phyloP scores from a whole-genome alignment of 2,797 vertebrate species.

The Acanthurus tractus region DNA sequence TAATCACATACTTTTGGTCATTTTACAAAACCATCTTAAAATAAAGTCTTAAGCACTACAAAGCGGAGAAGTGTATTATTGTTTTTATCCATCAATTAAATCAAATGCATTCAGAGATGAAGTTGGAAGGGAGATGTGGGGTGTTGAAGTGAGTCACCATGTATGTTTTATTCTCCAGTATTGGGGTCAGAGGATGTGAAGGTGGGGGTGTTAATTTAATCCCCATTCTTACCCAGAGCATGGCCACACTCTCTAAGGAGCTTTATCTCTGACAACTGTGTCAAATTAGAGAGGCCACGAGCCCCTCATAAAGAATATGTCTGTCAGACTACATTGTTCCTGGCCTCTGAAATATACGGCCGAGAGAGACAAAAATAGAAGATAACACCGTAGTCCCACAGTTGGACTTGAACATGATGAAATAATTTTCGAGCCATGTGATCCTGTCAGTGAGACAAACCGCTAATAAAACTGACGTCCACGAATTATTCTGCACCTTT shows the following conservation, averaged over 20 bases:
- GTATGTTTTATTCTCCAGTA: slow-evolving; percentile 85
- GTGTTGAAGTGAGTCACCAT: slow-evolving; percentile 80
- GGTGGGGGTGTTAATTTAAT: slow-evolving; percentile 88
- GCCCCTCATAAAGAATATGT: slow-evolving; percentile 88
- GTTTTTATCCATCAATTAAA: slow-evolving; percentile 59
- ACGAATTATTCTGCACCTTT: slow-evolving; percentile 57
- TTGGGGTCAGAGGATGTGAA: slow-evolving; percentile 87
- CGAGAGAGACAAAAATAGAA: slow-evolving; percentile 85
- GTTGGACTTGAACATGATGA: slow-evolving; percentile 84
- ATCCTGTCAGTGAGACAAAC: slow-evolving; percentile 81
- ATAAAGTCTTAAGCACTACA: slow-evolving; percentile 8
- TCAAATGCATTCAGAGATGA: slow-evolving; percentile 59
- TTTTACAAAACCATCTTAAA: slow-evolving; percentile 20
- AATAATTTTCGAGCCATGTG: slow-evolving; percentile 84
- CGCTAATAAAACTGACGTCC: slow-evolving; percentile 80
- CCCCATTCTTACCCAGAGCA: slow-evolving; percentile 88
- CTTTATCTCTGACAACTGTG: slow-evolving; percentile 89
- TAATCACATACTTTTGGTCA: neutral
- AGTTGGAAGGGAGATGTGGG: slow-evolving; percentile 71
- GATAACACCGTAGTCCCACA: slow-evolving; percentile 82
- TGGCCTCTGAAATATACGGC: slow-evolving; percentile 83
- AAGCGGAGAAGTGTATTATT: slow-evolving; percentile 20
- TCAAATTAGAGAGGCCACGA: slow-evolving; percentile 88
- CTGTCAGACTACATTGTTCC: slow-evolving; percentile 87
- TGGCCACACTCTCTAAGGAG: slow-evolving; percentile 87